phyloP scores from a whole-genome alignment of 2,888 invertebrate genomes.

The Pachycephus smyrnensis region DNA sequence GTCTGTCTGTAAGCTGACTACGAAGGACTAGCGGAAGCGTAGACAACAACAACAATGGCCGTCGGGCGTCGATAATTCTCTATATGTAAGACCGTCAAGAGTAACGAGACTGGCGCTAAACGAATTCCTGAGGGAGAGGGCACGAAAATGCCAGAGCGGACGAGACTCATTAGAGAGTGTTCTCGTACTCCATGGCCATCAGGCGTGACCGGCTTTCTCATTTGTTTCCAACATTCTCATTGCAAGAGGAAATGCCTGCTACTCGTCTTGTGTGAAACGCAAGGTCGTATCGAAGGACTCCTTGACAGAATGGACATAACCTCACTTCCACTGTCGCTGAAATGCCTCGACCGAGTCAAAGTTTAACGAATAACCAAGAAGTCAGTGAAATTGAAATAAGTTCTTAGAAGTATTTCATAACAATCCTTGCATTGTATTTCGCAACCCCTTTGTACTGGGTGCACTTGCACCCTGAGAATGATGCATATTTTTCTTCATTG shows the following conservation, averaged over 20 bases:
- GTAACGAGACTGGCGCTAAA: neutral
- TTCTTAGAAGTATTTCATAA: neutral
- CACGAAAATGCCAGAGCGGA: slow-evolving; percentile 17
- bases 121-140: neutral
- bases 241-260: slow-evolving; percentile 55
- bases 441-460: neutral
- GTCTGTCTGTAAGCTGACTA: neutral
- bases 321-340: neutral
- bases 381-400: neutral
- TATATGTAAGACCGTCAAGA: neutral
- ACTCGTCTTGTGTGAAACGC: slow-evolving; percentile 49
- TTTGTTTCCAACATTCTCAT: slow-evolving; percentile 58
- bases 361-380: neutral
- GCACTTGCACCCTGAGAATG: neutral
- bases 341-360: neutral
- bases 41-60: neutral
- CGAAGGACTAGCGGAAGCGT: neutral
- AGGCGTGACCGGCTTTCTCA: slow-evolving; percentile 67
- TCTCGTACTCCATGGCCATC: slow-evolving; percentile 65
- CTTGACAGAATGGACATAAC: neutral
- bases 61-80: neutral
- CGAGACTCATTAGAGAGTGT: slow-evolving; percentile 66
- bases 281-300: slow-evolving; percentile 58
- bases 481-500: neutral
- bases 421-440: neutral